Evolutionary conservation across 2,888 invertebrate genomes (phyloP).

Genomic region (Tiliacea citrago): DNA sequence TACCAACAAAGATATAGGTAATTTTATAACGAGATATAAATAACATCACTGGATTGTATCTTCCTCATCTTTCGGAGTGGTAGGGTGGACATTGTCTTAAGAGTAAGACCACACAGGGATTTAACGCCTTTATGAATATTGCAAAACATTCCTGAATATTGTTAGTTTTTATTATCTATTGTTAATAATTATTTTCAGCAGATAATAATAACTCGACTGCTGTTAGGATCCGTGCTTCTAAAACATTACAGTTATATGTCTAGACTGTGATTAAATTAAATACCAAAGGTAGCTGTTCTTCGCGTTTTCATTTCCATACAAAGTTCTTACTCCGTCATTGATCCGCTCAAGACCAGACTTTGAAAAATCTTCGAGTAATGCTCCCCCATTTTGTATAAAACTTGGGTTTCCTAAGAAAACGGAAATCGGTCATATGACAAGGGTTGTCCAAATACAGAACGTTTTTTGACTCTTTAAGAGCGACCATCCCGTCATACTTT

Average conservation of each 20-base stretch:
- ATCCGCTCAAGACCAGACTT: background rate
- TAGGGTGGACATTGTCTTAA: background rate
- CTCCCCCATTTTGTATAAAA: background rate
- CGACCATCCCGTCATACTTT: too few relatives aligned
- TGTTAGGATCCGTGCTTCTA: background rate
- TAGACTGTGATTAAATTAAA: background rate
- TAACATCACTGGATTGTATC: constrained; percentile 1
- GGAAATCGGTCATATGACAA: too few relatives aligned
- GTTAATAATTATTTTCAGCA: constrained; percentile 8
- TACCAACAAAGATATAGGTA: background rate
- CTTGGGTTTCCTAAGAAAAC: too few relatives aligned
- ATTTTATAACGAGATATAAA: background rate
- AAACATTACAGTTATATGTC: background rate
- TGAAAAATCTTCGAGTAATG: background rate
- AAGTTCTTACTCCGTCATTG: background rate
- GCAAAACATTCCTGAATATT: constrained; percentile 18
- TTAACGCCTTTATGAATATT: constrained; percentile 38
- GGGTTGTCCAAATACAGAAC: too few relatives aligned
- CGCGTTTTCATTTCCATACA: background rate
- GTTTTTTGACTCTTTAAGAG: too few relatives aligned
- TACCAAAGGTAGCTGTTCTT: background rate
- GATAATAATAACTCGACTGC: background rate
- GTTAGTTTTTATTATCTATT: constrained; percentile 18
- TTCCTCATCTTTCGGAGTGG: background rate
- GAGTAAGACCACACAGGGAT: constrained; percentile 22